Percentiles rank a stretch among this genome's conserved stretches.
phyloP scores from a whole-genome alignment of 92 coral and sea anemone genomes.

The Nematostella vectensis region DNA sequence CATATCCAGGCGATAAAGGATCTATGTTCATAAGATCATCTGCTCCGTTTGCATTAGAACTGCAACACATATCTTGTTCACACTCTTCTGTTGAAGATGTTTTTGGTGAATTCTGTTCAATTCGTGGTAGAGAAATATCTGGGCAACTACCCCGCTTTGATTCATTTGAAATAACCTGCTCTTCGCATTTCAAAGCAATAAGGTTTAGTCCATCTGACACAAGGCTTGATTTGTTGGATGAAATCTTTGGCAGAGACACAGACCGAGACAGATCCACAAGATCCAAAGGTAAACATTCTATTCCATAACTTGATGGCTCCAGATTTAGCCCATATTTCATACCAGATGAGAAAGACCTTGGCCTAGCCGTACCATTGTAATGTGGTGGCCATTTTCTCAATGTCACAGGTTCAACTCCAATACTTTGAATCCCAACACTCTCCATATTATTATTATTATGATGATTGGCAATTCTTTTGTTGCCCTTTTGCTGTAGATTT shows the following conservation, averaged over 20 bases:
- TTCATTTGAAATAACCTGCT: background rate
- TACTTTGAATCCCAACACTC: background rate
- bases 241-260: slow-evolving; percentile 34
- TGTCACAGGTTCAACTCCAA: background rate
- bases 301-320: background rate
- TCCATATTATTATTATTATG: background rate
- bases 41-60: background rate
- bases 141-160: slow-evolving; percentile 4
- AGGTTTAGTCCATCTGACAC: background rate
- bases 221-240: slow-evolving; percentile 1
- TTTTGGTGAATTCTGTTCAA: background rate
- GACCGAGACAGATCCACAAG: slow-evolving; percentile 17
- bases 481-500: background rate
- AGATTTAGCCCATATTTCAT: background rate
- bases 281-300: background rate
- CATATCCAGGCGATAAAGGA: too few species aligned
- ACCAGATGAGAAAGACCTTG: slow-evolving; percentile 22
- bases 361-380: slow-evolving; percentile 4
- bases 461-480: background rate
- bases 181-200: background rate
- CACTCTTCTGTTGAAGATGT: background rate
- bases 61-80: background rate
- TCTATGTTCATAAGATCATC: too few species aligned
- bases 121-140: background rate
- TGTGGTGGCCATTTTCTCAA: background rate